These are phyloP conservation scores for Drosophila ohnishii DNA, from an alignment of 1,140 invertebrate species.

Conservation along the genomic window DNA sequence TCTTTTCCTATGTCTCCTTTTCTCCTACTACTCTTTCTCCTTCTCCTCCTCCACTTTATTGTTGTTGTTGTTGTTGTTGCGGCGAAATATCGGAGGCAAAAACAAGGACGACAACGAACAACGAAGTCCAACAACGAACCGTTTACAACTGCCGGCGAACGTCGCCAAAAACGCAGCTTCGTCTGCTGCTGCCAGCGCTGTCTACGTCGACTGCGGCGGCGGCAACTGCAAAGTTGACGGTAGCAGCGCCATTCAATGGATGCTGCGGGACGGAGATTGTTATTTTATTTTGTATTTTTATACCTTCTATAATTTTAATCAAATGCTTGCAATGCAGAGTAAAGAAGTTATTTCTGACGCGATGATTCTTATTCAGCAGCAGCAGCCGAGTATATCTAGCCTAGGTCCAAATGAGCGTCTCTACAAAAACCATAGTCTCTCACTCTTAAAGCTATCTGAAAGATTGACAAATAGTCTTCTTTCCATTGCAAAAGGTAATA, in stretches of 20 bases:
- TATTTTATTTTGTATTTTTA: constrained; percentile 13
- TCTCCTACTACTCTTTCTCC: constrained; percentile 6
- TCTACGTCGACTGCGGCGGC: constrained; percentile 10
- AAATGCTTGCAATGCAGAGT: not conserved
- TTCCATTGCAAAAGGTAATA: not conserved
- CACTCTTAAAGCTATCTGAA: not conserved
- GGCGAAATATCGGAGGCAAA: constrained; percentile 28
- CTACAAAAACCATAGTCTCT: not conserved
- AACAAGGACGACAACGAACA: constrained; percentile 33
- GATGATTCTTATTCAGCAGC: not conserved
- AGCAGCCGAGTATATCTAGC: not conserved
- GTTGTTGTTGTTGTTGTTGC: constrained; percentile 12
- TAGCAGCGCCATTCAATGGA: constrained; percentile 16
- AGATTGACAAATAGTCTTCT: not conserved
- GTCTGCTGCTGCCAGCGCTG: constrained; percentile 23
- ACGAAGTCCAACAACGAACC: constrained; percentile 53
- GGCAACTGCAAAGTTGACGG: constrained; percentile 16
- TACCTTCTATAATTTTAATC: not conserved
- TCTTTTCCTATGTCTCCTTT: constrained; percentile 16
- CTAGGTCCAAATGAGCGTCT: not conserved
- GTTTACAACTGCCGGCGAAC: constrained; percentile 62
- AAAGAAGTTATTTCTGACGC: not conserved
- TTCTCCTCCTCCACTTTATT: not conserved
- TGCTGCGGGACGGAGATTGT: constrained; percentile 13
- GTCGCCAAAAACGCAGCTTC: constrained; percentile 53